These are phyloP conservation scores for Augiades crinisus DNA, from an alignment of 2,888 invertebrate species.

Conservation along the genomic window DNA sequence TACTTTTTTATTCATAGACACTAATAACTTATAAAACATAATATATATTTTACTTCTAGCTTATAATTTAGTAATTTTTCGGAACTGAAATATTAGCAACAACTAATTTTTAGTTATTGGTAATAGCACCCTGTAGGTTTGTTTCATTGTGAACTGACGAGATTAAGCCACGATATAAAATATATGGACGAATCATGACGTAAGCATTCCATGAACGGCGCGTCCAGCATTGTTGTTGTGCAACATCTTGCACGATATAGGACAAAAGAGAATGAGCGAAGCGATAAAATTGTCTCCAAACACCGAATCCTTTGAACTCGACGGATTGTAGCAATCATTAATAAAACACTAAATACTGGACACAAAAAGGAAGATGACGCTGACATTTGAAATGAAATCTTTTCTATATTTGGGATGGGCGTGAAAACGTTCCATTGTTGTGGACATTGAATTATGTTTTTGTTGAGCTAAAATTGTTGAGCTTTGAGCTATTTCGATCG, in stretches of 20 bases:
- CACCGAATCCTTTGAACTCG: slow-evolving; percentile 61
- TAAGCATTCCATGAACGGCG: slow-evolving; percentile 50
- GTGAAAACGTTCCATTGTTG: slow-evolving; percentile 14
- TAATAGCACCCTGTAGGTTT: slow-evolving; percentile 52
- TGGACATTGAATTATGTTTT: slow-evolving; percentile 7
- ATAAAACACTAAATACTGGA: slow-evolving; percentile 65
- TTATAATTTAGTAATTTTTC: not conserved
- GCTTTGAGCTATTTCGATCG: too few relatives aligned
- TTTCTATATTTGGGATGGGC: slow-evolving; percentile 23
- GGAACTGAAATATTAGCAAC: not conserved
- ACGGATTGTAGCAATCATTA: slow-evolving; percentile 60
- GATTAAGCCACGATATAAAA: slow-evolving; percentile 63
- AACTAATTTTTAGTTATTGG: not conserved
- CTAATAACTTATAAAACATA: too few relatives aligned
- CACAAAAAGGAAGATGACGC: slow-evolving; percentile 48
- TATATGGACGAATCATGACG: slow-evolving; percentile 70
- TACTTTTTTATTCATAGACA: too few relatives aligned
- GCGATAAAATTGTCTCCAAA: slow-evolving; percentile 71
- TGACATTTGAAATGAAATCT: slow-evolving; percentile 24
- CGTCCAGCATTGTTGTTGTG: slow-evolving; percentile 67
- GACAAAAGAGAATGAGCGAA: slow-evolving; percentile 57
- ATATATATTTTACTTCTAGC: too few relatives aligned
- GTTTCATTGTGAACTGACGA: slow-evolving; percentile 45
- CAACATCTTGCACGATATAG: slow-evolving; percentile 65
- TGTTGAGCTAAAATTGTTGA: slow-evolving; percentile 7